Conservation (phyloP, 2,113 vertebrate genomes). For the Podocnemis expansa region DNA sequence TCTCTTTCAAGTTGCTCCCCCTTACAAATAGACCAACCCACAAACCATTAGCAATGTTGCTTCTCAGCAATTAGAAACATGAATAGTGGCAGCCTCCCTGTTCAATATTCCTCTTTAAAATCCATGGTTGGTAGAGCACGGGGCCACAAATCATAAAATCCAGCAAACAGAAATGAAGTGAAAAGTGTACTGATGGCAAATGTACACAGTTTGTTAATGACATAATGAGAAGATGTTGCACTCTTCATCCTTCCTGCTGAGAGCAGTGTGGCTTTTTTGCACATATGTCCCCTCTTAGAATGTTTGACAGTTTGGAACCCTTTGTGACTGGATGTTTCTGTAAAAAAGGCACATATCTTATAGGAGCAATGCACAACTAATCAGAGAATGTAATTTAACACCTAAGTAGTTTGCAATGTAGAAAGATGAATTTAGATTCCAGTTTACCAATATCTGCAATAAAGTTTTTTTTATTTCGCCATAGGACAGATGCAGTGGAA, state of each 20-base stretch:
- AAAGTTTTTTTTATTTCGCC: not conserved
- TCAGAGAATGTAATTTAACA: not conserved
- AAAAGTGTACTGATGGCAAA: not conserved
- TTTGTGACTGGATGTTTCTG: not conserved
- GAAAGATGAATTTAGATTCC: not conserved
- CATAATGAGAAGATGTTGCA: slow-evolving; percentile 2
- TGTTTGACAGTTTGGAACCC: not conserved
- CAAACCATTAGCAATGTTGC: slow-evolving; percentile 10
- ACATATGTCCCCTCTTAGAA: not conserved
- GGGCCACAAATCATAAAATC: slow-evolving; percentile 40
- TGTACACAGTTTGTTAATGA: slow-evolving; percentile 25
- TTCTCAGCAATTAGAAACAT: slow-evolving; percentile 3
- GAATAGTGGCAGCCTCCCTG: not conserved
- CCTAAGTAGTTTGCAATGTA: not conserved
- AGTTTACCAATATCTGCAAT: not conserved
- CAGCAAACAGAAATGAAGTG: not conserved
- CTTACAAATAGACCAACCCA: not conserved
- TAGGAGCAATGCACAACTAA: too few relatives aligned
- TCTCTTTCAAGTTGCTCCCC: not conserved
- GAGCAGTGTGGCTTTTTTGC: not conserved
- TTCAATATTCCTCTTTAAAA: slow-evolving; percentile 43
- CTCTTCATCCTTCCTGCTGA: slow-evolving; percentile 4
- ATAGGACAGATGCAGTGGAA: not conserved
- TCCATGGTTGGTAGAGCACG: not conserved
- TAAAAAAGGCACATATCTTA: not conserved